phyloP scores from a whole-genome alignment of 2,113 vertebrate genomes.

The Rhodinocichla rosea region DNA sequence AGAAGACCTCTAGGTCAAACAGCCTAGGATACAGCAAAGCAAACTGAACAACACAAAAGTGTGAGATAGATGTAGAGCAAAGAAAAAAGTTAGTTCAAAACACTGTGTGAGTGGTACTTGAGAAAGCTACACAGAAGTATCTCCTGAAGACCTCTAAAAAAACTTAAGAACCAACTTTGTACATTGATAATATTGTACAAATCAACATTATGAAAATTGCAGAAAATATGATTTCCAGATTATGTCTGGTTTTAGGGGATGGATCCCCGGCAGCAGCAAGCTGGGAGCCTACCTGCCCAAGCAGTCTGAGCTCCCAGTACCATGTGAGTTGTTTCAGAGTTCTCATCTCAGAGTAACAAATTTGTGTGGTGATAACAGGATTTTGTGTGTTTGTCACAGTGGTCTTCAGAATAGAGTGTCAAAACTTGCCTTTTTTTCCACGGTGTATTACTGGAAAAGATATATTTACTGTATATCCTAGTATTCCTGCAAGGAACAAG shows the following conservation, averaged over 20 bases:
- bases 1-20: background rate
- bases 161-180: background rate
- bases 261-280: background rate
- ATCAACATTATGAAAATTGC: background rate
- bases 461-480: background rate
- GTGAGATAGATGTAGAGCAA: background rate
- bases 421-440: background rate
- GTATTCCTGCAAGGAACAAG: background rate
- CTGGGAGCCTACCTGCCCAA: background rate
- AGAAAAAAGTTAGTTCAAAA: background rate
- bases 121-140: background rate
- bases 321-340: background rate
- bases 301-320: background rate
- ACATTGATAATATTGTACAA: background rate
- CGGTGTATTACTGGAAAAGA: background rate
- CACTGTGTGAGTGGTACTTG: background rate
- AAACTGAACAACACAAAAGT: background rate
- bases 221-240: background rate
- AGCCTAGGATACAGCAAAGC: background rate
- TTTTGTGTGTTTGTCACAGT: background rate
- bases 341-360: background rate
- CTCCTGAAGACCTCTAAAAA: background rate
- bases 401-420: background rate
- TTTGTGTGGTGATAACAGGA: background rate
- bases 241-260: background rate